Evolutionary conservation across 2,888 invertebrate species (phyloP).

Genomic region (Hesperia comma): DNA sequence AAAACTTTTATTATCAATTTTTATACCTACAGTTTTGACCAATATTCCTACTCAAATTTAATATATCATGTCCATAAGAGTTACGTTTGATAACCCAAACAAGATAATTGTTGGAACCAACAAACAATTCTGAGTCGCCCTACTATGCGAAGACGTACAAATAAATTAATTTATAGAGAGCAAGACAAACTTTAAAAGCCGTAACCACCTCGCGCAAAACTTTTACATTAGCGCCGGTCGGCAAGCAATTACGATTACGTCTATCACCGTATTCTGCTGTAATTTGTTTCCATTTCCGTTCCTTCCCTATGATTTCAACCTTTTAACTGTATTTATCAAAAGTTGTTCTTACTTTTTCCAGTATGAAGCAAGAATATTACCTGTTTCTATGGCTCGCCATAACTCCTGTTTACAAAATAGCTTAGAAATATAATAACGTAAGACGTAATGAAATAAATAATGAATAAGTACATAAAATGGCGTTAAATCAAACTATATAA

Average conservation of each 20-base stretch:
- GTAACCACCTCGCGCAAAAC: slow-evolving; percentile 63
- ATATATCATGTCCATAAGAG: too few relatives aligned
- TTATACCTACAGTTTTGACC: too few relatives aligned
- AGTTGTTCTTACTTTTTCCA: neutral
- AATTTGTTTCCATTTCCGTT: slow-evolving; percentile 52
- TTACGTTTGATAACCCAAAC: slow-evolving; percentile 19
- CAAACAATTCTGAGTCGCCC: slow-evolving; percentile 55
- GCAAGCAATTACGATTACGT: slow-evolving; percentile 71
- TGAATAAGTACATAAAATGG: neutral
- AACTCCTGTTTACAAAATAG: neutral
- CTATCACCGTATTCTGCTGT: slow-evolving; percentile 59
- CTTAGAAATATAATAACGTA: neutral
- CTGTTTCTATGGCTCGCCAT: neutral
- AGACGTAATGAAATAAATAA: neutral
- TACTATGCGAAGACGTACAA: slow-evolving; percentile 69
- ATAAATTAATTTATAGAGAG: slow-evolving; percentile 79
- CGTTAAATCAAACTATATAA: neutral
- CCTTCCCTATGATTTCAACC: slow-evolving; percentile 44
- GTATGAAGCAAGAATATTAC: neutral
- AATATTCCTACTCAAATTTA: too few relatives aligned
- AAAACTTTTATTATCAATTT: too few relatives aligned
- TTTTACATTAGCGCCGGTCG: slow-evolving; percentile 75
- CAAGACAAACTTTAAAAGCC: slow-evolving; percentile 75
- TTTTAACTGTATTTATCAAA: slow-evolving; percentile 33
- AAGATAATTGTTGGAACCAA: slow-evolving; percentile 39